Conservation (phyloP, 2,888 invertebrate genomes). For the Chloroclystis v-ata region DNA sequence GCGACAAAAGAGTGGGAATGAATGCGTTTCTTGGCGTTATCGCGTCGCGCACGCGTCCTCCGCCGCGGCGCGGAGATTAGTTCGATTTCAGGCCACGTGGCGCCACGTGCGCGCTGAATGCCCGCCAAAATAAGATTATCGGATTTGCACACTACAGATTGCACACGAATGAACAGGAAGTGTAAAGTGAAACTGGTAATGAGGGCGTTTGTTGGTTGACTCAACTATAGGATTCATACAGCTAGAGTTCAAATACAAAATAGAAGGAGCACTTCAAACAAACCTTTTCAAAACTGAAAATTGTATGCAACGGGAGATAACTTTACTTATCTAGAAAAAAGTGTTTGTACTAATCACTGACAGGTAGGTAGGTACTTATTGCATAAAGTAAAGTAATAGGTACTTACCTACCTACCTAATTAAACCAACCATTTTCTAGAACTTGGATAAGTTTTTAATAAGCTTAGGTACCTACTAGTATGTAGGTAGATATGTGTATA, state of each 20-base stretch:
- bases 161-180: slow-evolving; percentile 76
- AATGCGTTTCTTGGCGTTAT: slow-evolving; percentile 76
- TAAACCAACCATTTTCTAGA: no score
- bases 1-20: slow-evolving; percentile 74
- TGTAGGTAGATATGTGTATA: no score
- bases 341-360: no score
- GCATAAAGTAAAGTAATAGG: no score
- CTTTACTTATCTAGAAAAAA: no score
- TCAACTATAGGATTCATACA: slow-evolving; percentile 28
- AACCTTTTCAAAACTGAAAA: no score
- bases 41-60: slow-evolving; percentile 66
- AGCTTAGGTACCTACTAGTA: no score
- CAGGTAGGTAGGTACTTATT: no score
- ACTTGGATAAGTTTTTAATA: no score
- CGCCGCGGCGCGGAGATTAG: slow-evolving; percentile 72
- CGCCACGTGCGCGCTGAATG: slow-evolving; percentile 67
- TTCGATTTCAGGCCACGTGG: slow-evolving; percentile 74
- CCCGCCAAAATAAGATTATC: slow-evolving; percentile 75
- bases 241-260: not conserved
- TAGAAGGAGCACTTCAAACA: no score
- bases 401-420: no score
- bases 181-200: slow-evolving; percentile 78
- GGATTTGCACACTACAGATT: slow-evolving; percentile 78
- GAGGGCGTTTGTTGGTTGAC: slow-evolving; percentile 65
- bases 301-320: no score